These are phyloP conservation scores for Temnothorax longispinosus DNA, from an alignment of 1,140 invertebrate genomes.

Conservation along the genomic window DNA sequence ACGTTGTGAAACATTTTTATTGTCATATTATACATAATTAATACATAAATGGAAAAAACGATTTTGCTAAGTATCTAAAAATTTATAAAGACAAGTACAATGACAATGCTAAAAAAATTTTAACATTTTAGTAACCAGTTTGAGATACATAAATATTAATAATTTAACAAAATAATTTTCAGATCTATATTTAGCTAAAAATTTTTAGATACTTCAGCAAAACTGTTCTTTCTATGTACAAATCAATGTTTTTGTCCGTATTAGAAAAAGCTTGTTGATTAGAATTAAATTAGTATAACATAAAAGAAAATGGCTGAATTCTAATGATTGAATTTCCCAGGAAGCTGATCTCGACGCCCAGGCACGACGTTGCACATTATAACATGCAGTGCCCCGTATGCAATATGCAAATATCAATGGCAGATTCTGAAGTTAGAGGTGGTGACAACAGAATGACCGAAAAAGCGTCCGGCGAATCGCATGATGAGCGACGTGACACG, in stretches of 20 bases:
- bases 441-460: background rate
- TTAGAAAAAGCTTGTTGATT: background rate
- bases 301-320: slow-evolving; percentile 6
- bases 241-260: background rate
- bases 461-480: slow-evolving; percentile 66
- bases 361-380: slow-evolving; percentile 22
- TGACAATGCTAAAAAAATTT: too few species aligned
- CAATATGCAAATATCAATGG: slow-evolving; percentile 69
- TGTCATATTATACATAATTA: too few species aligned
- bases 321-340: background rate
- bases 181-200: too few species aligned
- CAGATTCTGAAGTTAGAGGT: slow-evolving; percentile 21
- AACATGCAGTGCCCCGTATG: slow-evolving; percentile 38
- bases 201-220: too few species aligned
- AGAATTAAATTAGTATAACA: background rate
- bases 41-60: too few species aligned
- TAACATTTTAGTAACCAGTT: too few species aligned
- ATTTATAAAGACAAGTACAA: too few species aligned
- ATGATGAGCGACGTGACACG: slow-evolving; percentile 70
- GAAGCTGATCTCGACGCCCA: background rate
- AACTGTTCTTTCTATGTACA: too few species aligned
- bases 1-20: too few species aligned
- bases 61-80: too few species aligned
- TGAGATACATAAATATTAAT: too few species aligned
- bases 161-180: too few species aligned